phyloP scores from a whole-genome alignment of 2,888 invertebrate species.

The Himalopsyche japonica region DNA sequence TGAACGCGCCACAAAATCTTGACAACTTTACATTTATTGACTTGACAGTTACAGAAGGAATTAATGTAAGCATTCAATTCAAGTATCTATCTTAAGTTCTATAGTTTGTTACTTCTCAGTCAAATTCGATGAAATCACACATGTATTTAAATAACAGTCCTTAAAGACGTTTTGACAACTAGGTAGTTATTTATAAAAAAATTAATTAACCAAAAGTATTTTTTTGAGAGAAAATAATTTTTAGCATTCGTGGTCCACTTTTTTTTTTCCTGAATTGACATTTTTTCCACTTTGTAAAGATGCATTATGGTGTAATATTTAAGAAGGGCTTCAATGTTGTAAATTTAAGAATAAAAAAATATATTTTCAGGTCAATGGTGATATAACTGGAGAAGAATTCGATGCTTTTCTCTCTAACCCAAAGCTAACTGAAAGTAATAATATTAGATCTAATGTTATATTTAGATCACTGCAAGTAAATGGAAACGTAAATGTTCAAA shows the following conservation, averaged over 20 bases:
- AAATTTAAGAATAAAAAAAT: neutral
- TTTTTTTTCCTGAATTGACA: too few relatives aligned
- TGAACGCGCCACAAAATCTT: slow-evolving; percentile 51
- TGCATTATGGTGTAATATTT: too few relatives aligned
- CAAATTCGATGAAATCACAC: neutral
- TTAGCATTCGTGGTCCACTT: neutral
- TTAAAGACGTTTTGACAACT: too few relatives aligned
- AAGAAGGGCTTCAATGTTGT: too few relatives aligned
- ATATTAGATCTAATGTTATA: slow-evolving; percentile 51
- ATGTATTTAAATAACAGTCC: too few relatives aligned
- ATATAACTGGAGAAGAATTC: slow-evolving; percentile 50
- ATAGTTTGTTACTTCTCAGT: neutral
- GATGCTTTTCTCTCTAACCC: slow-evolving; percentile 54
- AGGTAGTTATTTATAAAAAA: too few relatives aligned
- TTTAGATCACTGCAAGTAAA: slow-evolving; percentile 56
- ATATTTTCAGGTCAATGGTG: slow-evolving; percentile 54
- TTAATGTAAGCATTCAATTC: slow-evolving; percentile 49
- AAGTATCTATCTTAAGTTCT: neutral
- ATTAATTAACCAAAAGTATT: too few relatives aligned
- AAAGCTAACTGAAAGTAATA: slow-evolving; percentile 50
- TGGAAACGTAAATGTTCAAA: slow-evolving; percentile 54
- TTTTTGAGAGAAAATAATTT: neutral
- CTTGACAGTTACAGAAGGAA: slow-evolving; percentile 54
- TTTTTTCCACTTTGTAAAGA: too few relatives aligned
- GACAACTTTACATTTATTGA: slow-evolving; percentile 57